phyloP scores from a whole-genome alignment of 1,140 invertebrate species.

The Heliconius himera region DNA sequence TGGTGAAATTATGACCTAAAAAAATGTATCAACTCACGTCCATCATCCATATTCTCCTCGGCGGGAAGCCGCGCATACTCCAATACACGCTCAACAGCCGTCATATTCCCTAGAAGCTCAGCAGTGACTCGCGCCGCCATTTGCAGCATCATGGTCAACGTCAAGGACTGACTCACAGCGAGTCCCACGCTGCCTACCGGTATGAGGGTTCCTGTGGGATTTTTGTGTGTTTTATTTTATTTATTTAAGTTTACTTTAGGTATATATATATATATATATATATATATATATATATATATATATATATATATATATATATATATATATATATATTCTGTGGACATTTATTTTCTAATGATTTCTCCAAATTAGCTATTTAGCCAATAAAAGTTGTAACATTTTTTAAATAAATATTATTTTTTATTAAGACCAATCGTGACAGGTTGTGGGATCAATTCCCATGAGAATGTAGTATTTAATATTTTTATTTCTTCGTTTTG shows the following conservation, averaged over 20 bases:
- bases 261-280: not conserved
- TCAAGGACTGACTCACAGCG: slow-evolving; percentile 89
- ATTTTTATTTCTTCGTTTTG: too few relatives aligned
- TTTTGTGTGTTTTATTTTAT: too few relatives aligned
- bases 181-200: slow-evolving; percentile 86
- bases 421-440: too few relatives aligned
- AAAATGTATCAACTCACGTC: slow-evolving; percentile 53
- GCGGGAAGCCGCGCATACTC: slow-evolving; percentile 86
- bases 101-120: slow-evolving; percentile 92
- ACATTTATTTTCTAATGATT: too few relatives aligned
- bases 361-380: too few relatives aligned
- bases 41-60: slow-evolving; percentile 82
- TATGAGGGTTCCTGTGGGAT: slow-evolving; percentile 47
- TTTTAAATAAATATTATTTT: too few relatives aligned
- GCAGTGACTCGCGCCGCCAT: slow-evolving; percentile 91
- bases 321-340: not conserved
- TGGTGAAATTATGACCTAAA: not conserved
- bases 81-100: slow-evolving; percentile 90
- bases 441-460: too few relatives aligned
- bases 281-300: too few relatives aligned
- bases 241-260: not conserved
- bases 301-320: not conserved
- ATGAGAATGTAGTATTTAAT: too few relatives aligned
- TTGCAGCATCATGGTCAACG: slow-evolving; percentile 91
- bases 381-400: too few relatives aligned